Evolutionary conservation across 2,113 vertebrate genomes (phyloP), one percentile per base, ranked within the genome.

Genomic region (Guaruba guarouba): DNA sequence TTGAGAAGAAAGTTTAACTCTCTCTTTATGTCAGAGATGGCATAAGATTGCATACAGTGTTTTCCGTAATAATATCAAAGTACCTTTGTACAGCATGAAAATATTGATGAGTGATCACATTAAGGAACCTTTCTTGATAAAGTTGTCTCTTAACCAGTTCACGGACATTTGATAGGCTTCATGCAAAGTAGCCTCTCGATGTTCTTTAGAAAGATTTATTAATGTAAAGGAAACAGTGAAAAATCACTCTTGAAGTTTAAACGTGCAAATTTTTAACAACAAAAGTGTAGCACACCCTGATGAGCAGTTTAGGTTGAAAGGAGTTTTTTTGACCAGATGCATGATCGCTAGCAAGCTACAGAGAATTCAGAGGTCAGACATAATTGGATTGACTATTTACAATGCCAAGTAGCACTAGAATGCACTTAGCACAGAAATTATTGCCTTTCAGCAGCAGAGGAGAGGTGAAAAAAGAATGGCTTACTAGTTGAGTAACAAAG

Each of bases 401-500:
- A 71, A 18, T 90, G 33, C 51, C 90, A 71, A 94, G 80, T 78
- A 94, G 76, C 86, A 90, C 57, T 78, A 90, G 76, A 78, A 75
- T 90, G 54, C 89, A 90, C 73, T 93, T 96, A 71, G 37, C 75
- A 67, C 92, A 67, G 57, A 95, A 92, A 77, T 95, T 94, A 79
- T 74, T 96, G 73, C 75, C 92, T 84, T 75, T 81, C 68, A 94
- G 95, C 94, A 92, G 62, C 76, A 64, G 88, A 94, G 90, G 67
- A 55, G 68, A 92, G 82, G 55, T 87, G 85, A 80, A 86, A 96
- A 91, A 70, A 75, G 35, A 95, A 66, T 76, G 20, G 46, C 75
- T 82, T 74, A 55, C 82, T 92, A 91, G 48, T 82, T 98, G 95
- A 97, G 95, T 96, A 97, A 97, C 96, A 97, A 97, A 98, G 96